Percentiles rank a stretch among this genome's conserved stretches.
These are phyloP conservation scores for Benitochromis conjunctus DNA, from an alignment of 2,113 vertebrate species.

Conservation along the genomic window DNA sequence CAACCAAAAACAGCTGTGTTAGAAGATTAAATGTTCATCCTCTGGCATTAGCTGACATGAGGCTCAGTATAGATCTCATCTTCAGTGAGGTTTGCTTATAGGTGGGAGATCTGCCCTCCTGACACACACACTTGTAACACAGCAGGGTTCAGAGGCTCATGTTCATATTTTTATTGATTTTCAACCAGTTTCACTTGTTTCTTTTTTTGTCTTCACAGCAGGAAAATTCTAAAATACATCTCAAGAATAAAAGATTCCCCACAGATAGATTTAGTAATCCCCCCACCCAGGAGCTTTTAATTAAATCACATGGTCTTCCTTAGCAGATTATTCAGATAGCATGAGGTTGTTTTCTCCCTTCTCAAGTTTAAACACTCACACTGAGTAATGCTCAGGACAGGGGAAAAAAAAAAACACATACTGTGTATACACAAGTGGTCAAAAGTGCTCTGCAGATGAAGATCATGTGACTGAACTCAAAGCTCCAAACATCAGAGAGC, in stretches of 20 bases:
- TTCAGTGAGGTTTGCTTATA: background rate
- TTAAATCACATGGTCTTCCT: background rate
- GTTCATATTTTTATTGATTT: background rate
- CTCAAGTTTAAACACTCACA: background rate
- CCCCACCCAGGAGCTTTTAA: background rate
- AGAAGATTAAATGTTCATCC: background rate
- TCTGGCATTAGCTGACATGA: background rate
- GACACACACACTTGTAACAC: background rate
- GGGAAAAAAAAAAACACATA: background rate
- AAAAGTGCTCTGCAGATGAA: background rate
- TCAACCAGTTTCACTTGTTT: background rate
- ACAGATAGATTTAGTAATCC: background rate
- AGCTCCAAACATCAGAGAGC: background rate
- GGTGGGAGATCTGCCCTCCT: background rate
- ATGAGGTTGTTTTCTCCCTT: background rate
- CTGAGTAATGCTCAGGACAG: background rate
- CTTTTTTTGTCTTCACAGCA: background rate
- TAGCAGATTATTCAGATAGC: background rate
- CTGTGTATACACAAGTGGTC: background rate
- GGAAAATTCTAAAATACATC: background rate
- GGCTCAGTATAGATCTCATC: background rate
- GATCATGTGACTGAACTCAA: background rate
- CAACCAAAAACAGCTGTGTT: accelerated
- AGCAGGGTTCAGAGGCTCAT: background rate
- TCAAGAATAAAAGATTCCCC: background rate